Base-by-base conservation (phyloP, 2,888 invertebrate genomes). In the Cetonia aurata region DNA sequence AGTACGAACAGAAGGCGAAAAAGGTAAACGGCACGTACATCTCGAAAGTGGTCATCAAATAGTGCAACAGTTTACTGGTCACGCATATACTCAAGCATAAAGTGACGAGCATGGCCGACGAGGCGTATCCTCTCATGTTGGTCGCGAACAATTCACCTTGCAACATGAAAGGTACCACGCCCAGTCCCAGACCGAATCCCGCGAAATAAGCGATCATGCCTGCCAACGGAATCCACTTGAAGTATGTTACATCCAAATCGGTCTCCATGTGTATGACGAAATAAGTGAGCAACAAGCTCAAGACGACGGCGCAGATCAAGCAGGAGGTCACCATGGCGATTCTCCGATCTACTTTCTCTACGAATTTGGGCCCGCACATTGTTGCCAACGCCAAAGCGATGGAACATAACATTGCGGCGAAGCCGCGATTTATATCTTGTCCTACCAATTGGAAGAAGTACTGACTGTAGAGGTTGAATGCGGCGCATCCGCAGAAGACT, bases 381-480 rank as follows among this genome's bases (percentile, higher is more conserved):
- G 71, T 74, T 6, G 65, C 57, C 3, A 74, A 13, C 1, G 73
- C 57, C 44, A 76, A 72, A 8, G 73, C 55, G 0, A 76, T 62
- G 3, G 76, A 76, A 31, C 78, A 79, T 10, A 81, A 77, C 46
- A 82, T 81, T 1, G 81, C 75, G 1, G 81, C 80, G 8, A 75
- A 73, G 67, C 76, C 79, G 10, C 80, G 77, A 1, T 78, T 78
- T 1, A 83, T 70, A 59, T 78, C 74, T 9, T 80, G 80, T 19
- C 81, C 82, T 4, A 82, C 79, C 76, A 80, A 77, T 57, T 78
- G 75, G 68, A 84, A 84, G 59, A 84, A 79, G 41, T 74, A 75
- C 62, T 82, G 81, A 2, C 78, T 74, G 65, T 83, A 81, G 19
- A 78, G 68, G 9, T 75, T 74, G 59, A 81, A 79, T 0, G 81